Evolutionary conservation across 1,140 invertebrate species (phyloP).

Genomic region (Linepithema humile): DNA sequence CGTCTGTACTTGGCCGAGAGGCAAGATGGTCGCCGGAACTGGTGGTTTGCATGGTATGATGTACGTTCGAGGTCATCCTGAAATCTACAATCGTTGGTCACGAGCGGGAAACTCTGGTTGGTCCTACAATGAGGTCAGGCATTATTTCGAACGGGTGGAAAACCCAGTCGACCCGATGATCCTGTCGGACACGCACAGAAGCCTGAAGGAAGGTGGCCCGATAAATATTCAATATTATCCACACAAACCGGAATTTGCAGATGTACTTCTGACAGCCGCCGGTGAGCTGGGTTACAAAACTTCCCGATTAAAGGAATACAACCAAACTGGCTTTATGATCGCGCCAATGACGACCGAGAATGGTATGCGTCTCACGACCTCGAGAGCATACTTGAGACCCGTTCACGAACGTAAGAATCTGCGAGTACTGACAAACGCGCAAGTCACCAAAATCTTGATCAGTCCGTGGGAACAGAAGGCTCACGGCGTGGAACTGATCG

Average conservation of each 20-base stretch:
- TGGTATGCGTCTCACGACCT: conserved; percentile 86
- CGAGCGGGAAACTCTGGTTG: conserved; percentile 93
- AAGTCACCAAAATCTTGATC: conserved; percentile 82
- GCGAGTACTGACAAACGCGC: conserved; percentile 82
- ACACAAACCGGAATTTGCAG: conserved; percentile 84
- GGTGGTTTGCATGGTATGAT: conserved; percentile 92
- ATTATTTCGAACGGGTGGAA: conserved; percentile 82
- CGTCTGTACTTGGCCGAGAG: conserved; percentile 89
- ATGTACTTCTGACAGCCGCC: conserved; percentile 88
- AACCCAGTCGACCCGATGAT: conserved; percentile 76
- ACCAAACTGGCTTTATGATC: conserved; percentile 86
- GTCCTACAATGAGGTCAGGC: conserved; percentile 93
- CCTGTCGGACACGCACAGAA: conserved; percentile 68
- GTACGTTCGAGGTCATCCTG: conserved; percentile 89
- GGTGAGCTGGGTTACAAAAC: conserved; percentile 89
- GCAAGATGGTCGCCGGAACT: conserved; percentile 89
- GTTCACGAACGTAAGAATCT: conserved; percentile 80
- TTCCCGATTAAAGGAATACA: conserved; percentile 87
- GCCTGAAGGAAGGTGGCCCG: conserved; percentile 73
- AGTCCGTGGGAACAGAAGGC: conserved; percentile 84
- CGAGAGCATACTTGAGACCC: conserved; percentile 82
- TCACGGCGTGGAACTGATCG: conserved; percentile 86
- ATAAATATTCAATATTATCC: conserved; percentile 84
- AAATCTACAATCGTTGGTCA: conserved; percentile 91
- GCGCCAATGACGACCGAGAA: conserved; percentile 85